phyloP scores from a whole-genome alignment of 2,113 vertebrate species.

The Heterocephalus glaber region DNA sequence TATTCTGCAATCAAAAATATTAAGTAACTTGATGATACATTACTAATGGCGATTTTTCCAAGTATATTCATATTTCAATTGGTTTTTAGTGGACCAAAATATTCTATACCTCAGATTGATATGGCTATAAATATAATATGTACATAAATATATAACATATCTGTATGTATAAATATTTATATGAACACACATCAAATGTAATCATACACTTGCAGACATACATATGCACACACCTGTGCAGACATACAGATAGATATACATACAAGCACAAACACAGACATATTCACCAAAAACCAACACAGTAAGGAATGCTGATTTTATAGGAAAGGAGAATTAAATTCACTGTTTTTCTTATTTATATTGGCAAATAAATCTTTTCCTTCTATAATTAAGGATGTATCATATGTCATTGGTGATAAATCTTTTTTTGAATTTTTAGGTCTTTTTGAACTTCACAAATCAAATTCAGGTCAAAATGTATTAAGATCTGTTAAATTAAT shows the following conservation, averaged over 20 bases:
- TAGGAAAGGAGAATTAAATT: neutral
- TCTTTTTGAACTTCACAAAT: slow-evolving; percentile 10
- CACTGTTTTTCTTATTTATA: neutral
- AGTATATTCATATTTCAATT: neutral
- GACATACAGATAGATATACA: neutral
- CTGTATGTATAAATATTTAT: neutral
- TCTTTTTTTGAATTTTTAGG: neutral
- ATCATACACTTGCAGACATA: neutral
- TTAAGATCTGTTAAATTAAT: neutral
- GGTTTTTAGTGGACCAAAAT: neutral
- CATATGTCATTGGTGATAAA: neutral
- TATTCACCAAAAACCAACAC: neutral
- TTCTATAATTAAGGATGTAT: neutral
- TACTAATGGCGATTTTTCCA: neutral
- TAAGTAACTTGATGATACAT: neutral
- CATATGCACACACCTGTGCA: neutral
- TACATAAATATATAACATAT: neutral
- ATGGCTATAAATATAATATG: neutral
- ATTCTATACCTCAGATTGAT: neutral
- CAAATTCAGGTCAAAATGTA: neutral
- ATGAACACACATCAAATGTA: neutral
- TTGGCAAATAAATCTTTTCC: neutral
- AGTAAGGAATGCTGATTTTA: neutral
- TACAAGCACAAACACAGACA: neutral
- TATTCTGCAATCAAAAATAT: slow-evolving; percentile 21